Percentiles rank a stretch among this genome's conserved stretches.
phyloP scores from a whole-genome alignment of 2,888 invertebrate genomes.

The Cancer borealis region DNA sequence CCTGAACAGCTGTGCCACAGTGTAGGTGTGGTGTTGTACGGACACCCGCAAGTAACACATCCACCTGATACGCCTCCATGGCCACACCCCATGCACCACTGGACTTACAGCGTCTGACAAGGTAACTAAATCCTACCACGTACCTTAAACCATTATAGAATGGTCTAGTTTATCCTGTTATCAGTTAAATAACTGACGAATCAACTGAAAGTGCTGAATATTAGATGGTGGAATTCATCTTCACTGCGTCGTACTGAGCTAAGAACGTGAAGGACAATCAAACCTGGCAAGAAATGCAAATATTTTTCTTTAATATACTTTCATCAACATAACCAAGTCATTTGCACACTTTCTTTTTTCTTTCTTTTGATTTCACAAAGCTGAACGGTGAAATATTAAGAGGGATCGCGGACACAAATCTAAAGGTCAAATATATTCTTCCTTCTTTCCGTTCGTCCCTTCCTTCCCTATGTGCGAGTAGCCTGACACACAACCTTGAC shows the following conservation, averaged over 20 bases:
- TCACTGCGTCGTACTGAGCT: not conserved
- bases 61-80: not conserved
- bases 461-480: not conserved
- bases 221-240: not conserved
- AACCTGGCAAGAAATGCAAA: too few relatives aligned
- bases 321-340: not conserved
- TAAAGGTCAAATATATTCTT: not conserved
- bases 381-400: not conserved
- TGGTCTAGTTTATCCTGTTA: not conserved
- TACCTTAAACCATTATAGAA: not conserved
- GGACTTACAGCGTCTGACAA: not conserved
- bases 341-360: not conserved
- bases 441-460: not conserved
- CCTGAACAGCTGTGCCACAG: not conserved
- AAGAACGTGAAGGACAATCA: not conserved
- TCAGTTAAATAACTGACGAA: not conserved
- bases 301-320: not conserved
- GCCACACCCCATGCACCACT: not conserved
- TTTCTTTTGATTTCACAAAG: slow-evolving; percentile 1
- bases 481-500: slow-evolving; percentile 42
- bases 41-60: not conserved
- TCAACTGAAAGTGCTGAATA: not conserved
- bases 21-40: not conserved
- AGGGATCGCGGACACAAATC: not conserved
- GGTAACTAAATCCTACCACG: not conserved